Evolutionary conservation across 2,797 vertebrate species (phyloP).

Genomic region (Echiichthys vipera): DNA sequence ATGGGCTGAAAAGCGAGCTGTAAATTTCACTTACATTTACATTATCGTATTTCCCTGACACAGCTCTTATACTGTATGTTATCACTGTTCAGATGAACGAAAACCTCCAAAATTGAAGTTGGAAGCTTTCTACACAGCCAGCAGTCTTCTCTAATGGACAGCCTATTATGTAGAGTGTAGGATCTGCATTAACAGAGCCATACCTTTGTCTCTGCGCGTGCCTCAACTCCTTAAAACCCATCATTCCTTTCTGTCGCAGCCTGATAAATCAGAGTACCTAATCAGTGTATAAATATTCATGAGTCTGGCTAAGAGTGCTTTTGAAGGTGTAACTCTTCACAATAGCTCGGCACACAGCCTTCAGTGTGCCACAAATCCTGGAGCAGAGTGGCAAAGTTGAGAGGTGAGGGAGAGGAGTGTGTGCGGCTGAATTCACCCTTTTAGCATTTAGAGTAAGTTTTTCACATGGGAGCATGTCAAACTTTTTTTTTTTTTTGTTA

Average conservation of each 20-base stretch:
- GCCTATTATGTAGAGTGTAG: conserved; percentile 49
- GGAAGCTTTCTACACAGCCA: conserved; percentile 12
- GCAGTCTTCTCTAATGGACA: conserved; percentile 51
- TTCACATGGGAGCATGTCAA: conserved; percentile 30
- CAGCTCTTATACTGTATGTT: not conserved
- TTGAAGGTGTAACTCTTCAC: conserved; percentile 82
- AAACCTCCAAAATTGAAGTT: conserved; percentile 22
- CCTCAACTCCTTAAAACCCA: conserved; percentile 71
- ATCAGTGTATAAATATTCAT: conserved; percentile 87
- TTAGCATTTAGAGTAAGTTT: conserved; percentile 69
- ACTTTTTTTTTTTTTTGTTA: conserved; percentile 13
- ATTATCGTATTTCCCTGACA: not conserved
- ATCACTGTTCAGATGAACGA: conserved; percentile 18
- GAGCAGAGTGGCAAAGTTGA: conserved; percentile 62
- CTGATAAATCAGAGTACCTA: conserved; percentile 83
- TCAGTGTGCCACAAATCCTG: conserved; percentile 68
- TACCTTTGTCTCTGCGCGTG: conserved; percentile 60
- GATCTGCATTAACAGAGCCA: conserved; percentile 59
- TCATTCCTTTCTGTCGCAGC: conserved; percentile 72
- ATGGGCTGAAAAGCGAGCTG: not conserved
- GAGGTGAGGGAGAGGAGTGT: conserved; percentile 40
- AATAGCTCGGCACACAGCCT: conserved; percentile 73
- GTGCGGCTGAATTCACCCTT: conserved; percentile 40
- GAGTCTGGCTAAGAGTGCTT: conserved; percentile 69
- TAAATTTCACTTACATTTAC: not conserved